phyloP scores from a whole-genome alignment of 2,797 vertebrate genomes.

The Sternarchorhynchus goeldii region DNA sequence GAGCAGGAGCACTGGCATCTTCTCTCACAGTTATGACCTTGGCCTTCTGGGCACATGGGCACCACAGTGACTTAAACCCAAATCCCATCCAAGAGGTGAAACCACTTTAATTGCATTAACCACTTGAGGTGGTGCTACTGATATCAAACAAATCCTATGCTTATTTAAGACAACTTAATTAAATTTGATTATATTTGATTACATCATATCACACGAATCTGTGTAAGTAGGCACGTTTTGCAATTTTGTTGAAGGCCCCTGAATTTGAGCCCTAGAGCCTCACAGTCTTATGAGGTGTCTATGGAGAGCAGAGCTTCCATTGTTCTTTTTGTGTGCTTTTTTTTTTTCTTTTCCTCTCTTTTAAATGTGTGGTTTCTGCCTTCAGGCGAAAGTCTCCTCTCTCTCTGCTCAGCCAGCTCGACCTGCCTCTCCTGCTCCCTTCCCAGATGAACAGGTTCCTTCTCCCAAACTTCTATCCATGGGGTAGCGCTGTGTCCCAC shows the following conservation, averaged over 20 bases:
- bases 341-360: conserved; percentile 26
- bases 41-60: too few relatives aligned
- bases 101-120: too few relatives aligned
- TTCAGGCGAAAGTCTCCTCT: conserved; percentile 44
- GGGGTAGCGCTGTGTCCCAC: conserved; percentile 35
- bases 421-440: conserved; percentile 48
- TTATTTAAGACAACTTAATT: too few relatives aligned
- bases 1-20: too few relatives aligned
- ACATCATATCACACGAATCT: too few relatives aligned
- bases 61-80: too few relatives aligned
- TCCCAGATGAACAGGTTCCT: conserved; percentile 56
- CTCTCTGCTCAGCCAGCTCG: conserved; percentile 48
- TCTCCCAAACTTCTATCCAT: conserved; percentile 34
- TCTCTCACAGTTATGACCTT: too few relatives aligned
- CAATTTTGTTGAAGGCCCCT: neutral
- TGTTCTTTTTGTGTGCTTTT: conserved; percentile 15
- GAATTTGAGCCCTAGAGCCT: neutral
- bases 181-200: too few relatives aligned
- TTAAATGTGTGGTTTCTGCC: conserved; percentile 52
- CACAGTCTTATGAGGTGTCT: conserved; percentile 21
- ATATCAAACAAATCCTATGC: too few relatives aligned
- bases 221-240: too few relatives aligned
- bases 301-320: conserved; percentile 35
- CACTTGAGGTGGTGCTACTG: too few relatives aligned
- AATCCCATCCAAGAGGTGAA: too few relatives aligned